A percentile compares a stretch with the other conserved stretches of the same genome.
Conservation (phyloP, 2,797 vertebrate genomes). For the Pangasius larnaudii region DNA sequence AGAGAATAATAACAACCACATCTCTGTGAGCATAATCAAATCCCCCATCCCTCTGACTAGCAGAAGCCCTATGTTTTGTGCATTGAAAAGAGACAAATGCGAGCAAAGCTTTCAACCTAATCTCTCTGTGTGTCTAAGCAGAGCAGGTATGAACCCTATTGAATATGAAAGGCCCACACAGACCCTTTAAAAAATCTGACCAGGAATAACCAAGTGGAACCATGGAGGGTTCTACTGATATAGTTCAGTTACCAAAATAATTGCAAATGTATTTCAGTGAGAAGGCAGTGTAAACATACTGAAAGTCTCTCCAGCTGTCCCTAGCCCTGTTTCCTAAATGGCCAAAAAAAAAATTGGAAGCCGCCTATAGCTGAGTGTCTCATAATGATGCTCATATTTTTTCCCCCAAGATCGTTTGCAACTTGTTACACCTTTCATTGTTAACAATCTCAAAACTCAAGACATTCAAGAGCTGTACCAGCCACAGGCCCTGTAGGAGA, state of each 20-base stretch:
- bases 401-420: constrained; percentile 8
- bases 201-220: constrained; percentile 46
- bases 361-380: constrained; percentile 24
- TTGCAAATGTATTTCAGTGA: constrained; percentile 68
- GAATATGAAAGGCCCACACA: constrained; percentile 77
- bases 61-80: constrained; percentile 77
- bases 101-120: constrained; percentile 74
- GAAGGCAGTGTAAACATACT: constrained; percentile 80
- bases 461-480: constrained; percentile 45
- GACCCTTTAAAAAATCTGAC: constrained; percentile 57
- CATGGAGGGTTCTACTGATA: constrained; percentile 42
- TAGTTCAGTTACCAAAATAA: constrained; percentile 16
- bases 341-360: constrained; percentile 33
- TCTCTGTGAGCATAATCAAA: constrained; percentile 59
- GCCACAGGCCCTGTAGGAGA: constrained; percentile 58
- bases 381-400: constrained; percentile 24
- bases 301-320: constrained; percentile 45
- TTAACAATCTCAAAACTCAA: constrained; percentile 54
- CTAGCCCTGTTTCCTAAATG: constrained; percentile 37
- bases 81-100: constrained; percentile 80
- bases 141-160: constrained; percentile 86
- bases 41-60: constrained; percentile 50
- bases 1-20: constrained; percentile 64
- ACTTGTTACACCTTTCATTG: constrained; percentile 42
- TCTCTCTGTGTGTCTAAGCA: constrained; percentile 70